phyloP scores from a whole-genome alignment of 2,797 vertebrate species.

The Scleropages formosus region DNA sequence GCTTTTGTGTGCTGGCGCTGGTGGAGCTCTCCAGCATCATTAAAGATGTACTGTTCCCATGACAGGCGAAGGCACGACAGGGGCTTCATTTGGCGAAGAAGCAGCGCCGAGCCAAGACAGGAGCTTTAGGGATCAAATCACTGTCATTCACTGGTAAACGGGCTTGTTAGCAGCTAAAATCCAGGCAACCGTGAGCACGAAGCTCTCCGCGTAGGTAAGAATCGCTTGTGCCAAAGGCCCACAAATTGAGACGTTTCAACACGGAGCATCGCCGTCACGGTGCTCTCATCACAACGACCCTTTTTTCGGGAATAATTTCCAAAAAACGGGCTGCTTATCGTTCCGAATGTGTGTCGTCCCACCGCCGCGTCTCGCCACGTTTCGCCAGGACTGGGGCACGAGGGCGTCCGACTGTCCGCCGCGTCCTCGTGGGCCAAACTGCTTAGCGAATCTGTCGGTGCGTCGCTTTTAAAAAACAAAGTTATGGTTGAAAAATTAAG shows the following conservation, averaged over 20 bases:
- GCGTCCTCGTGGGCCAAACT: neutral
- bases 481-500: neutral
- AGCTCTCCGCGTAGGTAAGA: slow-evolving; percentile 56
- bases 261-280: too few species aligned
- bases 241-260: slow-evolving; percentile 3
- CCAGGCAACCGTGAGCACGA: slow-evolving; percentile 58
- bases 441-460: neutral
- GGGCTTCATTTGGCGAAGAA: slow-evolving; percentile 65
- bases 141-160: slow-evolving; percentile 69
- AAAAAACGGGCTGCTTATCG: too few species aligned
- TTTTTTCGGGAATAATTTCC: too few species aligned
- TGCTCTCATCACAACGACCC: too few species aligned
- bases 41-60: slow-evolving; percentile 78
- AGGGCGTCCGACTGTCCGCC: neutral
- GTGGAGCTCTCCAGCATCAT: slow-evolving; percentile 67
- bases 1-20: slow-evolving; percentile 68
- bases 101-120: slow-evolving; percentile 63
- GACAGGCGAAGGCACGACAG: slow-evolving; percentile 63
- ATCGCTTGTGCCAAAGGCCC: slow-evolving; percentile 41
- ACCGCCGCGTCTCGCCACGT: too few species aligned
- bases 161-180: slow-evolving; percentile 66
- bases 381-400: too few species aligned
- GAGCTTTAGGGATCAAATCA: slow-evolving; percentile 69
- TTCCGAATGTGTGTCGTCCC: too few species aligned
- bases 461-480: neutral